A percentile compares a stretch with the other conserved stretches of the same genome.
These are phyloP conservation scores for Vicugna pacos DNA, from an alignment of 2,113 vertebrate species.

Conservation along the genomic window DNA sequence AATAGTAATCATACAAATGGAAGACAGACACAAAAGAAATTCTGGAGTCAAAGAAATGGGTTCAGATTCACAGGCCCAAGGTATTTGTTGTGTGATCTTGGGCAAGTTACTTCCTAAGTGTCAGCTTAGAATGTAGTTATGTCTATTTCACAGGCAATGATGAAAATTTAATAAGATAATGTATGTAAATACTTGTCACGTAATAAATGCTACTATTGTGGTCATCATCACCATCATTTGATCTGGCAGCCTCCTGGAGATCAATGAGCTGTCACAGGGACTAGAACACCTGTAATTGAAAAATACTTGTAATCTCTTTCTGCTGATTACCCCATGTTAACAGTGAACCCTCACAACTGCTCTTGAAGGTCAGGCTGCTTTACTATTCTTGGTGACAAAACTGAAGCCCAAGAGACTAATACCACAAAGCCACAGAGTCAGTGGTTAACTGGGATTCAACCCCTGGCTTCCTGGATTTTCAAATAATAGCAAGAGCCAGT, in stretches of 20 bases:
- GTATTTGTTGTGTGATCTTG: background rate
- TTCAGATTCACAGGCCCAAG: background rate
- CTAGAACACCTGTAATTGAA: background rate
- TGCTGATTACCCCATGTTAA: background rate
- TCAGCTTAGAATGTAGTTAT: background rate
- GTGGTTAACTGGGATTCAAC: conserved; percentile 43
- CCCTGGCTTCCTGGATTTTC: conserved; percentile 59
- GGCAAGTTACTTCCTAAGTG: background rate
- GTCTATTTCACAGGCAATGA: background rate
- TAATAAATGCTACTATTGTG: background rate
- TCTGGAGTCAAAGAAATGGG: background rate
- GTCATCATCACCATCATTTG: background rate
- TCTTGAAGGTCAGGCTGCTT: conserved; percentile 2
- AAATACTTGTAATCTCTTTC: background rate
- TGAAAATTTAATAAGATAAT: background rate
- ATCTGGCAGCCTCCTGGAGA: background rate
- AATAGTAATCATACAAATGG: background rate
- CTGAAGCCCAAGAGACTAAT: background rate
- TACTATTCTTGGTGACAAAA: background rate
- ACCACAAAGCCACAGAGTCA: conserved; percentile 8
- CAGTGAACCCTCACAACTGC: background rate
- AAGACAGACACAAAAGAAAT: background rate
- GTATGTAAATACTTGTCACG: background rate
- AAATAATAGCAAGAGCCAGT: conserved; percentile 26
- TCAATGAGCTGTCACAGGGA: background rate